Conservation (phyloP, 2,888 invertebrate genomes). For the Lasius platythorax region DNA sequence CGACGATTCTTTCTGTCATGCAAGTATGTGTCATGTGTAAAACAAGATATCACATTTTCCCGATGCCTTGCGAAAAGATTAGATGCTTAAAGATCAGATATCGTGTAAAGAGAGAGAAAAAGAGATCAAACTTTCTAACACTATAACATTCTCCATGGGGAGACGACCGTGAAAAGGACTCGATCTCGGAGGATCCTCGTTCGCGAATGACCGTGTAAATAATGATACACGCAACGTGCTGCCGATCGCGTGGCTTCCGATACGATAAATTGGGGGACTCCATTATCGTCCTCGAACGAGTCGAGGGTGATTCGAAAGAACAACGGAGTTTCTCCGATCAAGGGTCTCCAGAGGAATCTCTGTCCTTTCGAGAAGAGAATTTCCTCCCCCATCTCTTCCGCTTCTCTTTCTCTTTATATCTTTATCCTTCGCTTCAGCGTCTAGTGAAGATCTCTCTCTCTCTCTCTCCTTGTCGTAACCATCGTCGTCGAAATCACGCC, state of each 20-base stretch:
- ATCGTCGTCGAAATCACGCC: constrained; percentile 63
- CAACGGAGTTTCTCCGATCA: constrained; percentile 65
- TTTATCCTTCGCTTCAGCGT: constrained; percentile 37
- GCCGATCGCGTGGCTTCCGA: constrained; percentile 56
- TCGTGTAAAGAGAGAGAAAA: background rate
- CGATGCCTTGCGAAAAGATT: constrained; percentile 7
- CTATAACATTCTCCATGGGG: background rate
- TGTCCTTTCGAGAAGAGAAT: constrained; percentile 59
- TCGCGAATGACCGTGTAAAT: constrained; percentile 43
- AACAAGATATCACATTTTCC: background rate
- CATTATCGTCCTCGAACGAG: constrained; percentile 62
- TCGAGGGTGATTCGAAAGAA: constrained; percentile 70
- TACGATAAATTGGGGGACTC: constrained; percentile 65
- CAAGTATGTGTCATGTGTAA: background rate
- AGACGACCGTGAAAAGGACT: constrained; percentile 8
- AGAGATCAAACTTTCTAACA: constrained; percentile 19
- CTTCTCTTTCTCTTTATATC: constrained; percentile 38
- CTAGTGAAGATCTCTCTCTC: constrained; percentile 23
- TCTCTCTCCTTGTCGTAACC: background rate
- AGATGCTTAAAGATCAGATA: constrained; percentile 8
- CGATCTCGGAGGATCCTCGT: constrained; percentile 23
- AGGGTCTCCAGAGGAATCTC: constrained; percentile 65
- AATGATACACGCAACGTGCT: constrained; percentile 46
- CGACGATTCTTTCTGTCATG: background rate
- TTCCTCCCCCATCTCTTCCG: constrained; percentile 51